phyloP scores from a whole-genome alignment of 2,888 invertebrate species.

The Philonicus albiceps region DNA sequence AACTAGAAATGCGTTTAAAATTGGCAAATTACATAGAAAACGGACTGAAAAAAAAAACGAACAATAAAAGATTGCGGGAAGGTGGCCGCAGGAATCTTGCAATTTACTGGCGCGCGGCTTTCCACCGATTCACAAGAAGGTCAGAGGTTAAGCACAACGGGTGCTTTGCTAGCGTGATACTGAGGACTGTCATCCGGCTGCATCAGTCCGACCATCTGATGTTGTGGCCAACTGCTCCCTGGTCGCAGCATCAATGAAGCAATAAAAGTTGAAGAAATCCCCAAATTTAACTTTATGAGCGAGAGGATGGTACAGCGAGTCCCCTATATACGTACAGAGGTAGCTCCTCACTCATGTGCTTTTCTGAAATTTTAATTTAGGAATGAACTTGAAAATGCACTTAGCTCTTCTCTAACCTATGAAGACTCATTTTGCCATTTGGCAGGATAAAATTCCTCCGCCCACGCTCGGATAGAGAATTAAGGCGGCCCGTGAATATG shows the following conservation, averaged over 20 bases:
- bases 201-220: background rate
- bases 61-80: constrained; percentile 23
- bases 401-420: constrained; percentile 3
- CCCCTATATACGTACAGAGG: background rate
- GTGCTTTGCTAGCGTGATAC: background rate
- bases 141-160: constrained; percentile 46
- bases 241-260: background rate
- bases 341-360: constrained; percentile 3
- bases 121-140: constrained; percentile 21
- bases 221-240: background rate
- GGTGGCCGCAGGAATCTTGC: background rate
- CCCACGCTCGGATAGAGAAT: background rate
- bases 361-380: constrained; percentile 47
- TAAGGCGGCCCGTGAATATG: background rate
- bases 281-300: background rate
- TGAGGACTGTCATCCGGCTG: background rate
- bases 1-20: constrained; percentile 47
- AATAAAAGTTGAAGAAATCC: background rate
- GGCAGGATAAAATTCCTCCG: background rate
- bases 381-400: constrained; percentile 47
- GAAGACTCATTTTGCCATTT: background rate
- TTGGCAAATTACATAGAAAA: constrained; percentile 48
- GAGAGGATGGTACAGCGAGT: background rate
- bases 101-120: background rate
- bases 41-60: background rate